These are phyloP conservation scores for Caenorhabditis sp. DNA, from an alignment of 2,888 invertebrate species.

Conservation along the genomic window DNA sequence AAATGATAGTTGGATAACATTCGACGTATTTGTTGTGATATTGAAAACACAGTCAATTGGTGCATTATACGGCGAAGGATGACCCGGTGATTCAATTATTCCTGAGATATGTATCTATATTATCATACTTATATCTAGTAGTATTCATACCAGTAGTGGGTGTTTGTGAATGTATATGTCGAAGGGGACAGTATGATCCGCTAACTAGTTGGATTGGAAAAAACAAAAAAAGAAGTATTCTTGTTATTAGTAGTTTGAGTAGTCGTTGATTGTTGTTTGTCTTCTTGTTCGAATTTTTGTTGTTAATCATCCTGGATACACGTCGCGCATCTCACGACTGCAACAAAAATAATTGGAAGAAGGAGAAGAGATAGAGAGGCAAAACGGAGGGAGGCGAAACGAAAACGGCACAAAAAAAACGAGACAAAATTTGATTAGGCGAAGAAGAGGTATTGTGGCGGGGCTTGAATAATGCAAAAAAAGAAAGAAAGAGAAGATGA, in stretches of 20 bases:
- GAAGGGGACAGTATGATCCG: constrained; percentile 22
- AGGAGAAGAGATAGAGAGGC: not conserved
- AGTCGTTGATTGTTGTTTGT: not conserved
- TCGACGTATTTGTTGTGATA: constrained; percentile 50
- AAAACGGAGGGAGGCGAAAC: not conserved
- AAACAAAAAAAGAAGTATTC: not conserved
- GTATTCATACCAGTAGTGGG: constrained; percentile 27
- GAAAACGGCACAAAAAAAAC: not conserved
- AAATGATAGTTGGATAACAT: constrained; percentile 61
- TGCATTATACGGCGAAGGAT: constrained; percentile 53
- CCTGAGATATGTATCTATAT: too few relatives aligned
- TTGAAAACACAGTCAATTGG: constrained; percentile 57
- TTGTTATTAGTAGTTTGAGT: not conserved
- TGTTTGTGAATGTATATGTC: constrained; percentile 39
- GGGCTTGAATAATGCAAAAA: not conserved
- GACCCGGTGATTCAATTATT: constrained; percentile 51
- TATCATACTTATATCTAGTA: not conserved
- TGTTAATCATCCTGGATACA: not conserved
- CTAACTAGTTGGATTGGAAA: not conserved
- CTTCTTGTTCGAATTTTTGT: not conserved
- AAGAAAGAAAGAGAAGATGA: too few relatives aligned
- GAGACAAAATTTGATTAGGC: not conserved
- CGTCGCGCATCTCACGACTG: not conserved
- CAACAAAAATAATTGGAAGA: not conserved
- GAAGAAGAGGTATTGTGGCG: not conserved